Evolutionary conservation across 2,113 vertebrate species (phyloP).

Genomic region (Nyctereutes procyonoides): DNA sequence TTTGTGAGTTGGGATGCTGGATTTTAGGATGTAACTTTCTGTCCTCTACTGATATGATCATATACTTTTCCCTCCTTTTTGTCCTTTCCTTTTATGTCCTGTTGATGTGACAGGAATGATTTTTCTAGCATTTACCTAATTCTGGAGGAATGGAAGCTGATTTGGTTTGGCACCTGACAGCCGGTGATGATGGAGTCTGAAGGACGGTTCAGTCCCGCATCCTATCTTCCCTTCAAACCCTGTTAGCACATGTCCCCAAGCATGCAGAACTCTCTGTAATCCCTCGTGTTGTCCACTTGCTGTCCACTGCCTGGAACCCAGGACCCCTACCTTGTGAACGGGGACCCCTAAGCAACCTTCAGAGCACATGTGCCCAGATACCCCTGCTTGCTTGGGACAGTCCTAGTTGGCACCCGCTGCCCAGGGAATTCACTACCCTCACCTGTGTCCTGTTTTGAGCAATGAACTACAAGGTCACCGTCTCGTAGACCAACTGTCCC

Average conservation of each 20-base stretch:
- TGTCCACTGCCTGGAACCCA: neutral
- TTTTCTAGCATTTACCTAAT: neutral
- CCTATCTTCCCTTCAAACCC: neutral
- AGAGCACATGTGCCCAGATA: no score
- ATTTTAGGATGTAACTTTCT: neutral
- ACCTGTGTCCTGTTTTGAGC: neutral
- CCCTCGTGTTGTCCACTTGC: rapidly evolving
- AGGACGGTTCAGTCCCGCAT: neutral
- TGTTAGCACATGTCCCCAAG: neutral
- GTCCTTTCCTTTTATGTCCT: neutral
- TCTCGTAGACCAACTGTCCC: neutral
- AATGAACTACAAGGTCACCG: neutral
- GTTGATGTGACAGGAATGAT: neutral
- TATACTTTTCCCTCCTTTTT: neutral
- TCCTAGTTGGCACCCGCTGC: neutral
- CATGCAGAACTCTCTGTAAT: rapidly evolving
- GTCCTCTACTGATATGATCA: neutral
- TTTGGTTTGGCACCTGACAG: neutral
- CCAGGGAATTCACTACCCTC: neutral
- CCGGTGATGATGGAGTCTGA: neutral
- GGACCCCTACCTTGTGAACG: neutral
- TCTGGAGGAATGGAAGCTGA: neutral
- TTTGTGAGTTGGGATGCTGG: neutral
- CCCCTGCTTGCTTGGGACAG: neutral
- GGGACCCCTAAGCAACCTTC: neutral